Percentiles rank a stretch among this genome's conserved stretches.
phyloP scores from a whole-genome alignment of 1,140 invertebrate species.

The Panagrolaimus sp. region DNA sequence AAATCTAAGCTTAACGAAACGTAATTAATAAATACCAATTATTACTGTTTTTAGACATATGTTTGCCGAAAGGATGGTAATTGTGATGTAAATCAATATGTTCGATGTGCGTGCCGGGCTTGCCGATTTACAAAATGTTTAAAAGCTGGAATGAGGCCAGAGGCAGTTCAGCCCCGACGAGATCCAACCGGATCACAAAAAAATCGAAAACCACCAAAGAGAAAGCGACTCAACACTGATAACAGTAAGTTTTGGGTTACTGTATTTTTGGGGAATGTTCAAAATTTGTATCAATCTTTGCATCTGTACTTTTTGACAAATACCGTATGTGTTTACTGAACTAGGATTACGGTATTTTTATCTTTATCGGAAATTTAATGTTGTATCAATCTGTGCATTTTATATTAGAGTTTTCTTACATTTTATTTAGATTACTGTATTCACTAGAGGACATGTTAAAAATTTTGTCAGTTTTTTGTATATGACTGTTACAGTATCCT shows the following conservation, averaged over 20 bases:
- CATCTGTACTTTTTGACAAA: background rate
- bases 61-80: constrained; percentile 33
- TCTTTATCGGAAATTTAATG: too few relatives aligned
- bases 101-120: constrained; percentile 32
- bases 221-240: constrained; percentile 14
- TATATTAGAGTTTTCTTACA: too few relatives aligned
- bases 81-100: constrained; percentile 29
- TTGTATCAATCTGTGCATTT: too few relatives aligned
- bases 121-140: constrained; percentile 29
- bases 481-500: too few relatives aligned
- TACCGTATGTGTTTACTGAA: too few relatives aligned
- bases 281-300: background rate
- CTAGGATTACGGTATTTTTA: too few relatives aligned
- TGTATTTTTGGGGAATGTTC: background rate
- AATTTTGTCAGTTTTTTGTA: too few relatives aligned
- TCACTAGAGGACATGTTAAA: too few relatives aligned
- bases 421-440: too few relatives aligned
- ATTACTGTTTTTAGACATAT: constrained; percentile 26
- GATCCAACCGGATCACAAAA: constrained; percentile 35
- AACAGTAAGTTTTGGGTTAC: background rate
- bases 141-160: constrained; percentile 29
- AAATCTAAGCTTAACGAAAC: too few relatives aligned
- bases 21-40: background rate
- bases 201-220: constrained; percentile 31
- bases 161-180: constrained; percentile 33